These are phyloP conservation scores for Drosophila sp. DNA, from an alignment of 1,140 invertebrate species.

Conservation along the genomic window DNA sequence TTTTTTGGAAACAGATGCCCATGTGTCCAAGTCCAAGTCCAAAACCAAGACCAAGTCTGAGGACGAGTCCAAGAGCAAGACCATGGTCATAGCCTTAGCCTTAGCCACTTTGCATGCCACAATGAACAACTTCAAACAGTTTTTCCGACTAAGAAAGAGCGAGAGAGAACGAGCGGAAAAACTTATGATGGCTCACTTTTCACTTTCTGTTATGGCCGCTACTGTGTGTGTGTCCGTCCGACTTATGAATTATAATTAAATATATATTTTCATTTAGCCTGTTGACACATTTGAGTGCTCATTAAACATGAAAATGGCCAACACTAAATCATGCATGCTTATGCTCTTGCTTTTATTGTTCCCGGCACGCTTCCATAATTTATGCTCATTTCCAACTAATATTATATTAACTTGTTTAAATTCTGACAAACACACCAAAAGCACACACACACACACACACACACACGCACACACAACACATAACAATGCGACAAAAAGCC, in stretches of 20 bases:
- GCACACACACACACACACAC: neutral
- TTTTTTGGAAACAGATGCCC: constrained; percentile 22
- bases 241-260: constrained; percentile 74
- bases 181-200: constrained; percentile 47
- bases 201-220: constrained; percentile 34
- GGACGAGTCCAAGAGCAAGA: neutral
- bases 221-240: constrained; percentile 28
- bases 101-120: constrained; percentile 26
- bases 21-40: constrained; percentile 18
- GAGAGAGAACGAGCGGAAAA: constrained; percentile 8
- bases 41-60: constrained; percentile 8
- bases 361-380: constrained; percentile 63
- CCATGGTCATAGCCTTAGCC: neutral
- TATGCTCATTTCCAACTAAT: constrained; percentile 70
- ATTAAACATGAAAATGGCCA: constrained; percentile 75
- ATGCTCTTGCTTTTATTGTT: constrained; percentile 51
- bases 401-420: constrained; percentile 72
- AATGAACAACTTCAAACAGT: constrained; percentile 40
- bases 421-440: constrained; percentile 32
- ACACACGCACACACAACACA: neutral
- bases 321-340: constrained; percentile 66
- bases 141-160: constrained; percentile 4
- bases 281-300: constrained; percentile 80
- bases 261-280: constrained; percentile 77
- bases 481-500: constrained; percentile 20